phyloP scores from a whole-genome alignment of 2,797 vertebrate species.

The Mus minutoides region DNA sequence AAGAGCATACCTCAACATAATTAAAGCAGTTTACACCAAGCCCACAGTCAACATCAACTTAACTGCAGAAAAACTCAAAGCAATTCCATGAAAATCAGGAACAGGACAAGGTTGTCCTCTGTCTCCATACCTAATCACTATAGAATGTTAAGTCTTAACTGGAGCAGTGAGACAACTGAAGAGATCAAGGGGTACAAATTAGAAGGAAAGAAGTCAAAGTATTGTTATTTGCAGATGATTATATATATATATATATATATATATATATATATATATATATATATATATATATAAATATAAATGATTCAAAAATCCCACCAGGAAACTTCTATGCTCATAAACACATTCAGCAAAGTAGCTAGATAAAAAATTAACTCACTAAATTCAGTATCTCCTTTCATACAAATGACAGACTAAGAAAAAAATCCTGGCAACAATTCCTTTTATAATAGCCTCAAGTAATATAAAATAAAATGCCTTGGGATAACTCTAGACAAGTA shows the following conservation, averaged over 20 bases:
- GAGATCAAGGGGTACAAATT: background rate
- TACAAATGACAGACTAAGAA: background rate
- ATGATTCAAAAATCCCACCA: background rate
- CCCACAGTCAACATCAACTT: background rate
- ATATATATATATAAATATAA: background rate
- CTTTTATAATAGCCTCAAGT: background rate
- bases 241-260: background rate
- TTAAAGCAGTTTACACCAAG: background rate
- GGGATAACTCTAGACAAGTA: background rate
- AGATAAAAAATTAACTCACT: background rate
- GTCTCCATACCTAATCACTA: background rate
- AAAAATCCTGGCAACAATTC: background rate
- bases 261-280: background rate
- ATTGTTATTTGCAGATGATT: background rate
- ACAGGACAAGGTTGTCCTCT: background rate
- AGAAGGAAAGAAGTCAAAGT: background rate
- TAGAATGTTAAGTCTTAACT: background rate
- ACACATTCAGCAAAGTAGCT: background rate
- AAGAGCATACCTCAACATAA: background rate
- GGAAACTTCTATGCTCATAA: background rate
- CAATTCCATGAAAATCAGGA: background rate
- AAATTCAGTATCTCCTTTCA: background rate
- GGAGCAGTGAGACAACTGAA: background rate
- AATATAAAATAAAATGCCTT: background rate
- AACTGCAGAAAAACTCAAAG: background rate